Evolutionary conservation across 2,797 vertebrate species (phyloP).

Genomic region (Podarcis lilfordi): DNA sequence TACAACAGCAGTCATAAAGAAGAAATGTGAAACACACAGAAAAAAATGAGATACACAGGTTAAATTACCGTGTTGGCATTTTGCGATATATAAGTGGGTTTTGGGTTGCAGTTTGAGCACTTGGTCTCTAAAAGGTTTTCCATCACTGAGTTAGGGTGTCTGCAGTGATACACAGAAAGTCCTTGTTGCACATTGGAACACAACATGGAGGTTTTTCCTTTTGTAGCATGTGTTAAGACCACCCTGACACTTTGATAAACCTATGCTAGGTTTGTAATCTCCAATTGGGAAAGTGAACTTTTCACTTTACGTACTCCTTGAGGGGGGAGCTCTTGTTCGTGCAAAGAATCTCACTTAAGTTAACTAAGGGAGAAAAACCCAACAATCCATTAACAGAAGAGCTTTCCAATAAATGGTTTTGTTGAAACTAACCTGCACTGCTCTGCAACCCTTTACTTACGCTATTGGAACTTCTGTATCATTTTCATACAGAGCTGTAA

Average conservation of each 20-base stretch:
- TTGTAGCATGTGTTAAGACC: constrained; percentile 1
- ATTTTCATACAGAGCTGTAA: neutral
- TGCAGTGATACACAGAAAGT: neutral
- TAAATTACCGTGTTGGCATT: no score
- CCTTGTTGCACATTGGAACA: neutral
- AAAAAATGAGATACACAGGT: no score
- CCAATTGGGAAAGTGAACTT: constrained; percentile 51
- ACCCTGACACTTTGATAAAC: neutral
- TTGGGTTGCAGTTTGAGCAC: no score
- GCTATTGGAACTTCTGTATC: constrained; percentile 7
- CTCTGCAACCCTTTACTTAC: neutral
- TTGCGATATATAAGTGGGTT: no score
- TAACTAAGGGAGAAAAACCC: neutral
- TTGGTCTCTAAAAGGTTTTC: no score
- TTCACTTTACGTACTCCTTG: constrained; percentile 59
- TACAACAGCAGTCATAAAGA: no score
- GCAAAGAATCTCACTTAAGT: constrained; percentile 42
- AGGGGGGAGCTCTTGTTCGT: constrained; percentile 72
- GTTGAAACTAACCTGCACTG: neutral
- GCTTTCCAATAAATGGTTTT: neutral
- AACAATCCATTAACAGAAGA: neutral
- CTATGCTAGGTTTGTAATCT: constrained; percentile 8
- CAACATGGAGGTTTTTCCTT: neutral
- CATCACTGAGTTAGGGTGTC: no score
- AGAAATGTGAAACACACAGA: no score